phyloP scores from a whole-genome alignment of 2,888 invertebrate genomes.

The Zelleria hepariella region DNA sequence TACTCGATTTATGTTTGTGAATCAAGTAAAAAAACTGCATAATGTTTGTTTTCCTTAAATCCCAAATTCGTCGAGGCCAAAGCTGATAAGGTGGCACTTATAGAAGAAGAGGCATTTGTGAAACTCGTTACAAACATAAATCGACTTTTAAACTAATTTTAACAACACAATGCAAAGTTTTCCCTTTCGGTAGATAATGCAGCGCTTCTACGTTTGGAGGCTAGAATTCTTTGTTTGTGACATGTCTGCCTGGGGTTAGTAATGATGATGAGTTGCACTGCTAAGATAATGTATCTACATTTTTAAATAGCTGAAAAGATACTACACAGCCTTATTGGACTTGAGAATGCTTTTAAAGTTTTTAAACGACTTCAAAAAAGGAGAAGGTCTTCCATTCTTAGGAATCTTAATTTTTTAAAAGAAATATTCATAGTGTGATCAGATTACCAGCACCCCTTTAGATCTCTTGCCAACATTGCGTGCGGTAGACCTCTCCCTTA shows the following conservation, averaged over 20 bases:
- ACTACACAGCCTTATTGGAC: too few relatives aligned
- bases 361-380: too few relatives aligned
- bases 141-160: background rate
- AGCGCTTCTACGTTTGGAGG: too few relatives aligned
- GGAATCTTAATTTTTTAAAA: too few relatives aligned
- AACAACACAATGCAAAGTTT: background rate
- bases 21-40: background rate
- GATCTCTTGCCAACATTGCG: background rate
- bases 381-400: too few relatives aligned
- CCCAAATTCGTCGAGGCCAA: background rate
- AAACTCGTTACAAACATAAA: background rate
- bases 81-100: background rate
- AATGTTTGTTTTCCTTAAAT: background rate
- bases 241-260: too few relatives aligned
- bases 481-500: background rate
- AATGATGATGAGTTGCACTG: too few relatives aligned
- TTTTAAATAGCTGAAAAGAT: too few relatives aligned
- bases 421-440: too few relatives aligned
- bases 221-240: too few relatives aligned
- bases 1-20: background rate
- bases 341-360: too few relatives aligned
- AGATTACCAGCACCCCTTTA: background rate
- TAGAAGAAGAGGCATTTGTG: background rate
- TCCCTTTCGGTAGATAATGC: background rate
- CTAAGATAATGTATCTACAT: too few relatives aligned